phyloP scores from a whole-genome alignment of 2,888 invertebrate species.

The Lacanobia wlatinum region DNA sequence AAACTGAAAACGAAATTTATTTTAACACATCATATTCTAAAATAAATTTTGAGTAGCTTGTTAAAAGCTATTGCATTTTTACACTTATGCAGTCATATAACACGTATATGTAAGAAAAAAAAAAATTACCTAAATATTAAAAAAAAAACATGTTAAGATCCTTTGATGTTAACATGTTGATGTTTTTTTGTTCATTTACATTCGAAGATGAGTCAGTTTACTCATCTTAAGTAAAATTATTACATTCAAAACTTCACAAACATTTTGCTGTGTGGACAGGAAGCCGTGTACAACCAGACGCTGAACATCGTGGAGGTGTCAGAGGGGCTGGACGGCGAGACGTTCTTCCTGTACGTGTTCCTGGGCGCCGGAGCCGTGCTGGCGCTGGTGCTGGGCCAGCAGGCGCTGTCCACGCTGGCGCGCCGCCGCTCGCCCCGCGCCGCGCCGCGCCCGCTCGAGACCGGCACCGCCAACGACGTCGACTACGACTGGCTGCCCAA shows the following conservation, averaged over 20 bases:
- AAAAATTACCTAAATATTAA: no score
- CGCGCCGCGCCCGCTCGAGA: conserved; percentile 94
- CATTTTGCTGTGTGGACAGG: conserved; percentile 83
- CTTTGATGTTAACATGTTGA: no score
- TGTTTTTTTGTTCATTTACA: no score
- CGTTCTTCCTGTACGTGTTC: conserved; percentile 99
- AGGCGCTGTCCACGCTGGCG: conserved; percentile 96
- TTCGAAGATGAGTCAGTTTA: no score
- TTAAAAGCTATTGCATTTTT: no score
- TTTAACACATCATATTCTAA: no score
- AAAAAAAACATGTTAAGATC: no score
- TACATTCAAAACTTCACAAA: background rate
- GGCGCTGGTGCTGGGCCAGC: conserved; percentile 96
- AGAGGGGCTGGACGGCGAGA: conserved; percentile 99
- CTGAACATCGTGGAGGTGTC: conserved; percentile 98
- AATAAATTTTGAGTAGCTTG: no score
- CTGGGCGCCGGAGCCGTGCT: conserved; percentile 97
- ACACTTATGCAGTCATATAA: no score
- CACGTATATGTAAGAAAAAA: no score
- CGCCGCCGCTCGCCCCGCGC: conserved; percentile 92
- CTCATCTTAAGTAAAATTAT: no score
- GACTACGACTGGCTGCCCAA: conserved; percentile 99
- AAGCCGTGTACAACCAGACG: conserved; percentile 99
- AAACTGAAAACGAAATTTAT: no score
- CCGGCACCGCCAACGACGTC: conserved; percentile 97